Conservation (phyloP, 2,888 invertebrate genomes). For the Sicus ferrugineus region DNA sequence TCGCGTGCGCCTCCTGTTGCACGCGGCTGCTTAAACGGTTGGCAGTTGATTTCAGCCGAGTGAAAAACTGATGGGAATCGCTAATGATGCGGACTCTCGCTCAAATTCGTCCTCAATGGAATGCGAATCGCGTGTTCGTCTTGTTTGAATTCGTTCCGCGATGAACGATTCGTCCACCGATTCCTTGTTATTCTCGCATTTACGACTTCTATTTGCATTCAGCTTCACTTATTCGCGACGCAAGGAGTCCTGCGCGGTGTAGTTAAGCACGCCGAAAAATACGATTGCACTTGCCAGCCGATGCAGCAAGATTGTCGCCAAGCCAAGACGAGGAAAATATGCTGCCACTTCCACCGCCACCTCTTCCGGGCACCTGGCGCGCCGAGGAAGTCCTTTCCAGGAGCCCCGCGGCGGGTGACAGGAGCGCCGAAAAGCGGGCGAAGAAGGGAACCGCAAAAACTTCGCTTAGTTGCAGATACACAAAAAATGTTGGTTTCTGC, state of each 20-base stretch:
- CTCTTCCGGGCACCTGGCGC: neutral
- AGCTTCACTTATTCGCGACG: too few relatives aligned
- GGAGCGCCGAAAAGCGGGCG: neutral
- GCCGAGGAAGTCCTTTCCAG: neutral
- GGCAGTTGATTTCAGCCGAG: neutral
- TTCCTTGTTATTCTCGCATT: too few relatives aligned
- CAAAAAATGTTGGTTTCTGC: constrained; percentile 6
- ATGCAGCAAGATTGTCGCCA: neutral
- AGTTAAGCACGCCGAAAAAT: too few relatives aligned
- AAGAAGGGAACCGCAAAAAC: constrained; percentile 2
- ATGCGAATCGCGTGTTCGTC: too few relatives aligned
- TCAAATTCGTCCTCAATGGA: too few relatives aligned
- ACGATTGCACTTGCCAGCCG: too few relatives aligned
- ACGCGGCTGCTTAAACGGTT: neutral
- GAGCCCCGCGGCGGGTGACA: neutral
- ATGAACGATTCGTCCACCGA: too few relatives aligned
- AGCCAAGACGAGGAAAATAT: neutral
- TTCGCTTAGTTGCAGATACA: constrained; percentile 16
- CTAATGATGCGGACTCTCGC: too few relatives aligned
- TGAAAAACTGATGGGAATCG: too few relatives aligned
- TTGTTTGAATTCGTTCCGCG: too few relatives aligned
- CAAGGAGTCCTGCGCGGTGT: too few relatives aligned
- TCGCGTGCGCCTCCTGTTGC: neutral
- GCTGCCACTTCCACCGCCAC: neutral
- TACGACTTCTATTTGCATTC: too few relatives aligned